Evolutionary conservation across 2,888 invertebrate species (phyloP), one percentile per base, ranked within the genome.

Genomic region (Amphipoea lucens): DNA sequence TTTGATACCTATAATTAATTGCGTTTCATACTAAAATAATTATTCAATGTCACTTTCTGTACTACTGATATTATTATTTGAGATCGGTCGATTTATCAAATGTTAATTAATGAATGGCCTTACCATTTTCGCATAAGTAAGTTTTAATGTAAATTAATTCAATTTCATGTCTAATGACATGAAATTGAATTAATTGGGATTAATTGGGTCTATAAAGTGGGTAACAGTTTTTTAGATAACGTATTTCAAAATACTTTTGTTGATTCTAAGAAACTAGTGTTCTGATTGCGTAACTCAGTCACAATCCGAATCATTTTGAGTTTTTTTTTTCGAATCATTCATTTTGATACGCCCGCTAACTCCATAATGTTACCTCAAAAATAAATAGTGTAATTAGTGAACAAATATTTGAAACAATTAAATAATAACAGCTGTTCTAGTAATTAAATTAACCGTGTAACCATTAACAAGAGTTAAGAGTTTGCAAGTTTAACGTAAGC

Each of bases 371-470:
- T 74, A 69, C 65, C 57, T n/a, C 51, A 76, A 71, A 69, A 68
- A 63, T 42, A 72, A 69, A 78, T 60, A 76, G 12, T 67, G 70
- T 78, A 79, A 78, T 57, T 60, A 69, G 40, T 77, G 54, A 75
- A 86, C 78, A 84, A 88, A 86, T 83, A 83, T 82, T 84, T 84
- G 62, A 71, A 72, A 78, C 76, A 82, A 83, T 88, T 87, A 89
- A 86, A 84, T 88, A 87, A 86, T 81, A 81, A 76, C 54, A 72
- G 84, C 79, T 65, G 90, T 87, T 85, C 89, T 29, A 90, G 83
- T 89, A 90, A 90, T 82, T 90, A 72, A 89, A 90, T 88, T 85
- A 87, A 81, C 83, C 90, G 84, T 87, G 69, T 79, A 81, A 81
- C 67, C 76, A 82, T 81, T 83, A 85, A 77, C 65, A 12, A 45